Evolutionary conservation across 2,113 vertebrate genomes (phyloP).

Genomic region (Otolemur garnettii): DNA sequence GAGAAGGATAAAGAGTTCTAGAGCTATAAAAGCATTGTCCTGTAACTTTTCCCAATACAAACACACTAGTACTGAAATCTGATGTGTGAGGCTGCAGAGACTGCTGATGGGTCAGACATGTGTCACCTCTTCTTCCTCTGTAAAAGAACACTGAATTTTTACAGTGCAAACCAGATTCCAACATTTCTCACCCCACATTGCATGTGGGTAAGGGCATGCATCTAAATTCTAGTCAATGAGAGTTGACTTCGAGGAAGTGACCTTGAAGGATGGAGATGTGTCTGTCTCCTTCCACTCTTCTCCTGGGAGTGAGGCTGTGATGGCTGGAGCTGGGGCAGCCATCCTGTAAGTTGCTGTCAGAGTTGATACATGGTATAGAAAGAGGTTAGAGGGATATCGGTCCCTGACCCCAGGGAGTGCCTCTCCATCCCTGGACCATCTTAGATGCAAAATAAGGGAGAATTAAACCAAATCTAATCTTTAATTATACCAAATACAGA

Average conservation of each 20-base stretch:
- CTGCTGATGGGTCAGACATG: too few relatives aligned
- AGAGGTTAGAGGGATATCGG: not conserved
- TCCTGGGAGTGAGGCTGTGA: not conserved
- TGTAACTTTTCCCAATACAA: not conserved
- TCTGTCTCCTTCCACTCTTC: not conserved
- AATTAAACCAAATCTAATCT: not conserved
- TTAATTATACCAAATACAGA: not conserved
- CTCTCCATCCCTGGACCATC: accelerated
- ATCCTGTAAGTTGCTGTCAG: not conserved
- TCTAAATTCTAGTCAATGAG: not conserved
- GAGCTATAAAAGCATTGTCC: not conserved
- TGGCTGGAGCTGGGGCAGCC: not conserved
- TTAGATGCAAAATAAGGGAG: not conserved
- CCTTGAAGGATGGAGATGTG: too few relatives aligned
- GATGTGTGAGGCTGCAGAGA: too few relatives aligned
- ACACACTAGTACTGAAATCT: not conserved
- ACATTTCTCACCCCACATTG: not conserved
- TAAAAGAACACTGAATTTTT: not conserved
- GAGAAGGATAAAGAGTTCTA: not conserved
- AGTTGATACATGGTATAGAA: accelerated
- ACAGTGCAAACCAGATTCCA: not conserved
- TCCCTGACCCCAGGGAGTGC: too few relatives aligned
- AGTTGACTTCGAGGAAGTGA: not conserved
- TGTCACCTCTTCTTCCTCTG: not conserved
- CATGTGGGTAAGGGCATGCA: not conserved